Evolutionary conservation across 2,888 invertebrate genomes (phyloP).

Genomic region (Trichopoda pennipes): DNA sequence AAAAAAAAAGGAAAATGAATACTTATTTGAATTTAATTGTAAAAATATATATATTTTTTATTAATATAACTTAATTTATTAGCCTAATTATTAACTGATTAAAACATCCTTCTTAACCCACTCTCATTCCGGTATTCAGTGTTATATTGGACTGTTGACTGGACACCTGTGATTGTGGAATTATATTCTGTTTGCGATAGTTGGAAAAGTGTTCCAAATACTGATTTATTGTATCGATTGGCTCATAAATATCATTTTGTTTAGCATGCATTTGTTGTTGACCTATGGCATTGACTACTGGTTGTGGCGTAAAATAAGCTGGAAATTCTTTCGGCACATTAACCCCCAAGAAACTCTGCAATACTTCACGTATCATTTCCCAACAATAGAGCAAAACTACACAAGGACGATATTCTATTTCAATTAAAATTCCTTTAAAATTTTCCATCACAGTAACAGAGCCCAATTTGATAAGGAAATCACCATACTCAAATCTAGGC

Average conservation of each 20-base stretch:
- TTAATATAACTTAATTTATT: constrained; percentile 21
- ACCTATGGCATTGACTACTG: constrained; percentile 77
- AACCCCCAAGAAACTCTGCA: constrained; percentile 93
- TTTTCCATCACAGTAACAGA: constrained; percentile 95
- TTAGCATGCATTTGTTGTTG: constrained; percentile 77
- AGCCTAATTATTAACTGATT: neutral
- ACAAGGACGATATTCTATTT: constrained; percentile 96
- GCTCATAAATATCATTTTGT: constrained; percentile 85
- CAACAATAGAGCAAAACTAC: constrained; percentile 93
- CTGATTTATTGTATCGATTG: constrained; percentile 95
- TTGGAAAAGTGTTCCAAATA: constrained; percentile 96
- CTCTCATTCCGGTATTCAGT: constrained; percentile 59
- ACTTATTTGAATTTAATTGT: too few species aligned
- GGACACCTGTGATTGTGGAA: constrained; percentile 69
- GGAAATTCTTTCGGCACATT: constrained; percentile 88
- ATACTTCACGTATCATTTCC: constrained; percentile 94
- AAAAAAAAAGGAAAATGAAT: too few species aligned
- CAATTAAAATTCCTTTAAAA: constrained; percentile 95
- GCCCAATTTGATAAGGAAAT: constrained; percentile 96
- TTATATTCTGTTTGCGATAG: constrained; percentile 88
- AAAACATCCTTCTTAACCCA: constrained; percentile 17
- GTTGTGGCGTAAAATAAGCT: constrained; percentile 82
- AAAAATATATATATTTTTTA: constrained; percentile 11
- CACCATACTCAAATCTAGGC: constrained; percentile 91
- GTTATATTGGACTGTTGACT: constrained; percentile 45